Percentiles rank a stretch among this genome's conserved stretches.
These are phyloP conservation scores for Zaprionus nigranus DNA, from an alignment of 1,140 invertebrate species.

Conservation along the genomic window DNA sequence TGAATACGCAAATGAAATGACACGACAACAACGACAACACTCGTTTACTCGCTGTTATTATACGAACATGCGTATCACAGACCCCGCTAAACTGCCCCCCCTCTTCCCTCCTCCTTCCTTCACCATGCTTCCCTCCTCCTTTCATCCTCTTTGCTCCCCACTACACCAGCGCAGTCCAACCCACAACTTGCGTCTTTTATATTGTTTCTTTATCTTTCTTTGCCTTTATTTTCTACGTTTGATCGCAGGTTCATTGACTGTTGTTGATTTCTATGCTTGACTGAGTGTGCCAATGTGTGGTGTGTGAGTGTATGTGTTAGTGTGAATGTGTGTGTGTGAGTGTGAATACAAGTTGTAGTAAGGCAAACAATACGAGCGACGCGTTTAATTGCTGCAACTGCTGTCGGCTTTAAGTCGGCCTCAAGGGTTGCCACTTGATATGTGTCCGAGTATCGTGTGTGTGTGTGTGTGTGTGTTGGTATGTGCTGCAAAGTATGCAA, in stretches of 20 bases:
- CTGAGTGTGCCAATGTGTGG: constrained; percentile 42
- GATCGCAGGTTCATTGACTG: constrained; percentile 73
- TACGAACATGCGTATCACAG: constrained; percentile 25
- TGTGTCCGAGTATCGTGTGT: constrained; percentile 5
- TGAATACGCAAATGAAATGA: constrained; percentile 61
- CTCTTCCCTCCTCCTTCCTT: not conserved
- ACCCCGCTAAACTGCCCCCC: not conserved
- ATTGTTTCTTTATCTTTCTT: constrained; percentile 6
- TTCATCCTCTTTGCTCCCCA: not conserved
- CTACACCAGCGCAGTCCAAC: not conserved
- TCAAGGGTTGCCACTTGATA: constrained; percentile 20
- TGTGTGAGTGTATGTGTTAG: not conserved
- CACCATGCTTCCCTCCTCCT: not conserved
- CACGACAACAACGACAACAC: constrained; percentile 44
- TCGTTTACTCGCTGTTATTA: constrained; percentile 40
- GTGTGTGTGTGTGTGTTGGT: constrained; percentile 4
- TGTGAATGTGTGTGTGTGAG: not conserved
- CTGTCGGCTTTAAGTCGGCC: constrained; percentile 18
- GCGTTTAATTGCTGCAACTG: constrained; percentile 37
- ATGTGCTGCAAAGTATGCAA: constrained; percentile 59
- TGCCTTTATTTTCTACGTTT: constrained; percentile 22
- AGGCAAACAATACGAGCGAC: constrained; percentile 5
- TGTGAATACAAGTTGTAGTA: constrained; percentile 3
- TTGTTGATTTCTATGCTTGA: constrained; percentile 74
- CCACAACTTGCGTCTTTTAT: not conserved